Percentiles rank a stretch among this genome's conserved stretches.
Conservation (phyloP, 2,888 invertebrate genomes). For the Microctonus aethiopoides region DNA sequence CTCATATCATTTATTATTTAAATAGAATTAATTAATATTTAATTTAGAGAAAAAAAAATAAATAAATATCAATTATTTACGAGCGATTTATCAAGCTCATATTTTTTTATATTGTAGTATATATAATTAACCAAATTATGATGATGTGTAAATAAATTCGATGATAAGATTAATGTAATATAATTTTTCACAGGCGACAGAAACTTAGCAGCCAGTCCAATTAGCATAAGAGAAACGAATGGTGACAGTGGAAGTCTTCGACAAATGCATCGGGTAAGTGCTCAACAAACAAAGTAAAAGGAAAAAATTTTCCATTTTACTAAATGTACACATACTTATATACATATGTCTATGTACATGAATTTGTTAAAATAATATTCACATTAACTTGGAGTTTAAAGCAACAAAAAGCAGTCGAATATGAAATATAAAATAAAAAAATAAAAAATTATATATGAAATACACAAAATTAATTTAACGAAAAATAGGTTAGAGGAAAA, state of each 20-base stretch:
- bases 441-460: too few species aligned
- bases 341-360: background rate
- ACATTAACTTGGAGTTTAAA: constrained; percentile 13
- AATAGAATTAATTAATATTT: too few species aligned
- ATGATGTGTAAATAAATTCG: too few species aligned
- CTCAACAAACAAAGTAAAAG: background rate
- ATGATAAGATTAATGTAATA: too few species aligned
- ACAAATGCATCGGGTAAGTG: constrained; percentile 55
- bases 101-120: too few species aligned
- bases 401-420: background rate
- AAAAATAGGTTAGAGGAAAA: background rate
- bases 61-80: too few species aligned
- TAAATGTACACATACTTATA: too few species aligned
- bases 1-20: too few species aligned
- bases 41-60: too few species aligned
- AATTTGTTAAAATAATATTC: background rate
- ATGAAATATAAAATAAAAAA: background rate
- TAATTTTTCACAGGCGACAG: constrained; percentile 50
- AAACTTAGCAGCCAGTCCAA: constrained; percentile 50
- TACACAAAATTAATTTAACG: background rate
- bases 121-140: too few species aligned
- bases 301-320: background rate
- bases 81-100: too few species aligned
- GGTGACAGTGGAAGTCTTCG: constrained; percentile 40
- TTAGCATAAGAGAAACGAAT: constrained; percentile 51